A percentile compares a stretch with the other conserved stretches of the same genome.
phyloP scores from a whole-genome alignment of 92 coral and sea anemone species.

The Porites rus region DNA sequence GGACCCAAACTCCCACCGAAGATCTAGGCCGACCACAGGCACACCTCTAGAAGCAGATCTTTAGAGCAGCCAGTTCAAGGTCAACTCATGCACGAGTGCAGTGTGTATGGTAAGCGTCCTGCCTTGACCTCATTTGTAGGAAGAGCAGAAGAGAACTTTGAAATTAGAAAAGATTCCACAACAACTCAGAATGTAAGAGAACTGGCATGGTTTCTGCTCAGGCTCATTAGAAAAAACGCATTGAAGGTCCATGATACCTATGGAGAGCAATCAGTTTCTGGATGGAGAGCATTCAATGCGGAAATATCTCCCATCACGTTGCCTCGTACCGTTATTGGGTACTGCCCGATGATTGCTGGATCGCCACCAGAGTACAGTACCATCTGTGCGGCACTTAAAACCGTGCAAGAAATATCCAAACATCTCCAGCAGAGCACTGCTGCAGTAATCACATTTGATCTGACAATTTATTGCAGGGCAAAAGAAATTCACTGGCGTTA shows the following conservation, averaged over 20 bases:
- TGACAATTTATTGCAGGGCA: no score
- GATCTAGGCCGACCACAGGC: constrained; percentile 34
- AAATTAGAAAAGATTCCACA: not conserved
- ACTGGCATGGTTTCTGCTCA: constrained; percentile 51
- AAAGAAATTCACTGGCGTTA: not conserved
- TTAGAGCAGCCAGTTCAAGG: constrained; percentile 15
- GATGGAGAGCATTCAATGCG: constrained; percentile 76
- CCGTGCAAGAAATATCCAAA: not conserved
- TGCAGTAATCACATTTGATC: constrained; percentile 25
- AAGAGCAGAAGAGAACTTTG: constrained; percentile 12
- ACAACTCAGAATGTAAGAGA: constrained; percentile 20
- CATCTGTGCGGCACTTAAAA: constrained; percentile 56
- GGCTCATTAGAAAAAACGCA: constrained; percentile 22
- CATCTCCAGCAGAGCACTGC: constrained; percentile 9
- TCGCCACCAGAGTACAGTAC: constrained; percentile 73
- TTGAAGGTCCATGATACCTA: constrained; percentile 15
- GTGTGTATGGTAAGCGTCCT: constrained; percentile 66
- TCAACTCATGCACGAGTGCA: constrained; percentile 34
- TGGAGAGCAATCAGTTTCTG: constrained; percentile 43
- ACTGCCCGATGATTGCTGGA: constrained; percentile 77
- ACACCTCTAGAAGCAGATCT: constrained; percentile 17
- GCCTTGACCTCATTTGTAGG: constrained; percentile 38
- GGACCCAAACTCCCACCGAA: constrained; percentile 39
- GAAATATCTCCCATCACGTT: constrained; percentile 31
- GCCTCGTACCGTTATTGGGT: constrained; percentile 61